phyloP scores from a whole-genome alignment of 23 tunicate species.

The Trididemnum clinides region DNA sequence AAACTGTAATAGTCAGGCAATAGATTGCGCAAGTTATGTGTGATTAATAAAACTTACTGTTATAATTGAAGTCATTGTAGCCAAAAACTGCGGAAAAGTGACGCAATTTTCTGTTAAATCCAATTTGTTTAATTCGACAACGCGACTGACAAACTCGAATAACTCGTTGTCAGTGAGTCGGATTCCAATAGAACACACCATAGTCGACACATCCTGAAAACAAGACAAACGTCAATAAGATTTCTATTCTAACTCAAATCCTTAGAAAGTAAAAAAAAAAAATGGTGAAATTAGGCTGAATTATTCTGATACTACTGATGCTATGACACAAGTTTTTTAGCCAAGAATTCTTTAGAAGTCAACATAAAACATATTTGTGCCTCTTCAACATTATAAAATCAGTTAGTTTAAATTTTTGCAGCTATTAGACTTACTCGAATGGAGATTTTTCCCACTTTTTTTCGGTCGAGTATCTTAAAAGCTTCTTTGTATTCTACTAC shows the following conservation, averaged over 20 bases:
- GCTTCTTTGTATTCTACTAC: constrained; percentile 46
- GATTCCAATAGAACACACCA: constrained; percentile 32
- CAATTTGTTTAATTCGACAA: neutral
- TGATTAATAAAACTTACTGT: constrained; percentile 60
- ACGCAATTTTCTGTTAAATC: constrained; percentile 2
- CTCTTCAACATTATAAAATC: no score
- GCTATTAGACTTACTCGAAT: constrained; percentile 40
- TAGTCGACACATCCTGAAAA: constrained; percentile 45
- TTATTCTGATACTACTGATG: no score
- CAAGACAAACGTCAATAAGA: neutral
- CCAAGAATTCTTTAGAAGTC: no score
- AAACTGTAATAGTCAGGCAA: no score
- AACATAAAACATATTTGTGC: no score
- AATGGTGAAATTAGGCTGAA: no score
- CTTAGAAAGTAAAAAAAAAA: no score
- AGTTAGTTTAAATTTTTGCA: no score
- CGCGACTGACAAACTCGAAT: neutral
- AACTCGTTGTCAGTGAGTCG: constrained; percentile 20
- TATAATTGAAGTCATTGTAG: constrained; percentile 44
- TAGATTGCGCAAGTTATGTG: no score
- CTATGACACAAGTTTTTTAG: no score
- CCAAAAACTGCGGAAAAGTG: constrained; percentile 43
- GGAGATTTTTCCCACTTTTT: constrained; percentile 40
- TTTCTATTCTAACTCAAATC: neutral
- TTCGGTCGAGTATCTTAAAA: constrained; percentile 43